Evolutionary conservation across 2,797 vertebrate genomes (phyloP).

Genomic region (Poecilia gillii): DNA sequence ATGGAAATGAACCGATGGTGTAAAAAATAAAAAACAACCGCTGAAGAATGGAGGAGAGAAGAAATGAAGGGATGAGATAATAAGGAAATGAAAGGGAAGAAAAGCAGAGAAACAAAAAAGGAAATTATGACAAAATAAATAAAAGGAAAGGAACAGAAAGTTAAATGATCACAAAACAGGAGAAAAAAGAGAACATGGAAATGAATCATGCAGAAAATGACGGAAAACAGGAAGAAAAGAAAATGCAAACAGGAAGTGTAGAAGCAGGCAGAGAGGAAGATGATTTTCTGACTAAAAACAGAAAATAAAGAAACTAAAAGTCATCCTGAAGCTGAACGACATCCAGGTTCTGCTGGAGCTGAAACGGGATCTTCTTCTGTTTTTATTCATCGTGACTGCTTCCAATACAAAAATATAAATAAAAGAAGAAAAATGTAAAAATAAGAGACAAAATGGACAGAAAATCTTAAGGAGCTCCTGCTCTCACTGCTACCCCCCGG

Average conservation of each 20-base stretch:
- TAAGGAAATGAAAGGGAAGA: not conserved
- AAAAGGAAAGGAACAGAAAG: not conserved
- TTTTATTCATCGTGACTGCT: not conserved
- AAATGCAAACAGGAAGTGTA: not conserved
- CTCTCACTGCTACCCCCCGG: not conserved
- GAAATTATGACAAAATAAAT: not conserved
- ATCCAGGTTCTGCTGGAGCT: not conserved
- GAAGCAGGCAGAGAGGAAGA: no score
- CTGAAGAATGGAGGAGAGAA: not conserved
- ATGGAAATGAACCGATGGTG: not conserved
- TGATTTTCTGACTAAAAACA: no score
- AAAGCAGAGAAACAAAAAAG: not conserved
- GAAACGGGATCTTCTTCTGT: not conserved
- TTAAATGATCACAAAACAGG: not conserved
- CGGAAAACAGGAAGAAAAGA: not conserved
- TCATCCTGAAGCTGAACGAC: not conserved
- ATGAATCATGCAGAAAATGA: not conserved
- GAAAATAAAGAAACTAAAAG: not conserved
- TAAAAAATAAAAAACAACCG: not conserved
- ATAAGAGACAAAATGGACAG: no score
- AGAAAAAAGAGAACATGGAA: not conserved
- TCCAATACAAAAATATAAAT: not conserved
- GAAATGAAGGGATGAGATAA: not conserved
- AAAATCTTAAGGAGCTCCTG: conserved; percentile 1
- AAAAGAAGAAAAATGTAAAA: no score